phyloP scores from a whole-genome alignment of 2,888 invertebrate species.

The Napeogenes inachia region DNA sequence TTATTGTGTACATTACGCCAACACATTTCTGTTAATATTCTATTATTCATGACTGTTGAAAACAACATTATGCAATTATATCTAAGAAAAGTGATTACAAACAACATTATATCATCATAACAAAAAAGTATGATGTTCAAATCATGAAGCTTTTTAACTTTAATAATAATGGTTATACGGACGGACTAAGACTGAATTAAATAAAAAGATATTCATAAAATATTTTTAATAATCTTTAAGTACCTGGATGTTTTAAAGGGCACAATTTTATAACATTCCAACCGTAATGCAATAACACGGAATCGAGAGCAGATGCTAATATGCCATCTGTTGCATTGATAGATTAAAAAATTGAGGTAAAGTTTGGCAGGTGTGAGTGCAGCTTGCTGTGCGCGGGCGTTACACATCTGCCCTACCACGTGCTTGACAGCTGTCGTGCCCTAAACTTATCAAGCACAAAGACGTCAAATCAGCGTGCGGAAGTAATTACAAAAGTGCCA shows the following conservation, averaged over 20 bases:
- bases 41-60: neutral
- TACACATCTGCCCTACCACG: constrained; percentile 70
- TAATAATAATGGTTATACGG: too few relatives aligned
- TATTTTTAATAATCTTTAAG: neutral
- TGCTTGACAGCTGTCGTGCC: constrained; percentile 69
- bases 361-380: constrained; percentile 63
- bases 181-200: neutral
- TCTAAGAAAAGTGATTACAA: neutral
- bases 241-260: neutral
- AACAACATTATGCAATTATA: constrained; percentile 6
- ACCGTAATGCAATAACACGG: constrained; percentile 2
- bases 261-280: neutral
- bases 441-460: constrained; percentile 29
- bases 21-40: neutral
- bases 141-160: neutral
- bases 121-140: neutral
- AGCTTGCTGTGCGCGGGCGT: constrained; percentile 70
- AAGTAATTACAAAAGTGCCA: constrained; percentile 19
- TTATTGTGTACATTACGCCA: constrained; percentile 1
- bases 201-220: neutral
- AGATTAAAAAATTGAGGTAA: constrained; percentile 45
- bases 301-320: constrained; percentile 36
- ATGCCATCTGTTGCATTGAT: constrained; percentile 31
- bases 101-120: neutral
- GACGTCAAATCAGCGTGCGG: neutral